A percentile compares a stretch with the other conserved stretches of the same genome.
Conservation (phyloP, 2,797 vertebrate genomes). For the Diceros bicornis region DNA sequence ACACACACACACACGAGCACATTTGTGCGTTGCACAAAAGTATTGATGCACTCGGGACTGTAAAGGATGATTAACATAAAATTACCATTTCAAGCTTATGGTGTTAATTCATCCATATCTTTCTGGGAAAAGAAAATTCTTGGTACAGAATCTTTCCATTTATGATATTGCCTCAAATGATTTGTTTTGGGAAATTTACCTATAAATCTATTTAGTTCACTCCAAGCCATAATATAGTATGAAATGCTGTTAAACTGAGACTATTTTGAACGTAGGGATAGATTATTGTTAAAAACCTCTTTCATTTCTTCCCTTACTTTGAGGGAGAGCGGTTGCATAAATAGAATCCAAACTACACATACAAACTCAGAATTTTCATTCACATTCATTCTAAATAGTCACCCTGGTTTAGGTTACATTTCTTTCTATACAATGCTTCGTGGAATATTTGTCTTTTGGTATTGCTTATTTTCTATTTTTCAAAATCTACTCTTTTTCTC, state of each 20-base stretch:
- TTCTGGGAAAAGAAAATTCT: constrained; percentile 60
- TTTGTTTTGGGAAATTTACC: constrained; percentile 71
- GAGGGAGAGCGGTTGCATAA: background rate
- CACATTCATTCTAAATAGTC: background rate
- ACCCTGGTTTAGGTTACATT: background rate
- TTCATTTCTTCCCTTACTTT: constrained; percentile 48
- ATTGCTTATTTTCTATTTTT: constrained; percentile 1
- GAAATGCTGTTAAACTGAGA: constrained; percentile 49
- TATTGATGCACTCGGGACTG: constrained; percentile 59
- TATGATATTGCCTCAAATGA: constrained; percentile 62
- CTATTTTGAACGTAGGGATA: constrained; percentile 19
- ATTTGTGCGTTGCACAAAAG: constrained; percentile 29
- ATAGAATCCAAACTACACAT: background rate
- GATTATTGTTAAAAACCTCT: constrained; percentile 40
- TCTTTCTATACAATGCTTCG: background rate
- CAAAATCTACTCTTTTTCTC: background rate
- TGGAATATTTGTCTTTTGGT: constrained; percentile 14
- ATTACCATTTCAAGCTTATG: constrained; percentile 79
- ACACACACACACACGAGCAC: background rate
- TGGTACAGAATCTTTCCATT: constrained; percentile 69
- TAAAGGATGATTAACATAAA: constrained; percentile 78
- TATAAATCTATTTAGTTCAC: constrained; percentile 40
- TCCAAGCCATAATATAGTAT: background rate
- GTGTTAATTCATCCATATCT: constrained; percentile 75
- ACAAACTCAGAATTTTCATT: constrained; percentile 22